Evolutionary conservation across 2,888 invertebrate genomes (phyloP), one percentile per base, ranked within the genome.

Genomic region (Drosophila demipolita): DNA sequence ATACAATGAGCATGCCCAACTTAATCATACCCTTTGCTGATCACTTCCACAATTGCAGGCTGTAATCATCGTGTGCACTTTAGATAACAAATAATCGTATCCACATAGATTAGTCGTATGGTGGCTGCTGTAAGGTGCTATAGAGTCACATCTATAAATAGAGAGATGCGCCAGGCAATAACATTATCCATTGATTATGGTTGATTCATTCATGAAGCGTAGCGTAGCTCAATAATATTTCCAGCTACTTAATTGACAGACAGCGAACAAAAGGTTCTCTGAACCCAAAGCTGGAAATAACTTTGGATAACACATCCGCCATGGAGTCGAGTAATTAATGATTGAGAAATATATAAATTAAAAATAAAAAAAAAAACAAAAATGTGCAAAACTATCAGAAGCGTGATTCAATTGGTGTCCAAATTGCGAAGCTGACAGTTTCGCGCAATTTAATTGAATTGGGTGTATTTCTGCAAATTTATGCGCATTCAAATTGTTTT

Each of bases 401-500:
- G 82, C 87, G 88, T 89, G 90, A 87, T 86, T 88, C 88, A 88
- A 82, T 88, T 82, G 78, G 78, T 69, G 75, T 66, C 76, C 71
- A 76, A 89, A 89, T 89, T 84, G 85, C 69, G 45, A 4, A 40
- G 40, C 66, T 66, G 80, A 77, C 80, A 80, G 76, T 80, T 77
- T 64, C 63, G 62, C 69, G 67, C 66, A 75, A 72, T 74, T 88
- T 84, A 84, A 84, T 84, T 84, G 87, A 87, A 71, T 88, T 79
- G 79, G 77, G 15, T 78, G 40, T 61, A 70, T 64, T 55, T 45
- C 33, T 62, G 23, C 9, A 77, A 82, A 81, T 74, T 73, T 82
- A 88, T 87, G 86, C 86, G 83, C 86, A 87, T 87, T 89, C 72
- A 86, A 87, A 87, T 87, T 73, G 90, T 86, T 80, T 88, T 82